Base-by-base conservation (phyloP, 2,888 invertebrate species). In the Nowickia ferox region DNA sequence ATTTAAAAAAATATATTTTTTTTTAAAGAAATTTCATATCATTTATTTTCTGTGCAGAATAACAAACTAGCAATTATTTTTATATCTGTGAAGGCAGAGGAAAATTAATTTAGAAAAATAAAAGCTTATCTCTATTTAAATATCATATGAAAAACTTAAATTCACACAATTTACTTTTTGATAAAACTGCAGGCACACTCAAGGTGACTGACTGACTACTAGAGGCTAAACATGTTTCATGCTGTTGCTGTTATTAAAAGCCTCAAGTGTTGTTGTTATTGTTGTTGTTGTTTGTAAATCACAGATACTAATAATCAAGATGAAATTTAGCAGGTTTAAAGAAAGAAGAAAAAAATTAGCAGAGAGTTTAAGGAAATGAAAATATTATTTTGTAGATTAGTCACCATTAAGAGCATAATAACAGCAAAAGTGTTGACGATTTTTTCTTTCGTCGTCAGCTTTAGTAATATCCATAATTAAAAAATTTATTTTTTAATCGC, bases 381-480 rank as follows among this genome's bases (percentile, higher is more conserved):
- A 78, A 61, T 51, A 13, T 30, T 46, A 63, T 69, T 63, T n/a
- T 59, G 48, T n/a, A 19, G 48, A 68, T 66, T 68, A 61, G 40
- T 38, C n/a, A 30, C 15, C 15, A 61, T 61, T 44, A 75, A n/a
- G 38, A 10, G 13, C 51, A 22, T 71, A 79, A 71, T 38, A 68
- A 44, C 38, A 59, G 44, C 59, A 53, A 74, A 75, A 59, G 30
- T 51, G 66, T 74, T 59, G 57, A 59, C 48, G 55, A 30, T 72
- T 57, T 51, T 44, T 40, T 15, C 17, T 42, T 53, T 42, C 4
- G 0, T 51, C 1, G 10, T 19, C 19, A 19, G n/a, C 1, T 51
- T 74, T 80, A 42, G 44, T 74, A 80, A 80, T 80, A 30, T 72
- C 38, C 55, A 48, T 80, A 80, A 80, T 79, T 80, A 69, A 80